phyloP scores from a whole-genome alignment of 2,888 invertebrate species.

The Cyclophora punctaria region DNA sequence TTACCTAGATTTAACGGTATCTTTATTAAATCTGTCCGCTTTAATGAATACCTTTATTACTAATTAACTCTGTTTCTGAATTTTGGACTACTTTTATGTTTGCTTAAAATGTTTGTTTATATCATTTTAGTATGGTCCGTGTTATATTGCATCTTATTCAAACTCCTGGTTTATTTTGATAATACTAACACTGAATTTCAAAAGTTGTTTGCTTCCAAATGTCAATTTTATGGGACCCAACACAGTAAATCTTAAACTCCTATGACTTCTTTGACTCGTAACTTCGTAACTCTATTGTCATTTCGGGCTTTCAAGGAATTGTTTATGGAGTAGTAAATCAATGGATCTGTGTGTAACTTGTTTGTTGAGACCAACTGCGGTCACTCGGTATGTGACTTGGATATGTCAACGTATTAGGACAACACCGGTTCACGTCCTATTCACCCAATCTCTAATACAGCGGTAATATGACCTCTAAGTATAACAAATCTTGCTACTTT shows the following conservation, averaged over 20 bases:
- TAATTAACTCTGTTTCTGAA: too few relatives aligned
- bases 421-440: constrained; percentile 36
- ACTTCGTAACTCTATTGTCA: constrained; percentile 7
- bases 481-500: constrained; percentile 12
- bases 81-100: too few relatives aligned
- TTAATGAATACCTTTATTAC: too few relatives aligned
- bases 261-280: too few relatives aligned
- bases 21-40: too few relatives aligned
- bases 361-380: constrained; percentile 17
- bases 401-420: constrained; percentile 31
- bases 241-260: constrained; percentile 3
- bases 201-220: too few relatives aligned
- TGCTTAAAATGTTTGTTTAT: too few relatives aligned
- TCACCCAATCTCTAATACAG: constrained; percentile 47
- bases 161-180: too few relatives aligned
- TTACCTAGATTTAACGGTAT: constrained; percentile 7
- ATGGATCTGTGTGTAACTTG: constrained; percentile 13
- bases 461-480: constrained; percentile 28
- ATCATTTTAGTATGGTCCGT: too few relatives aligned
- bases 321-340: constrained; percentile 38
- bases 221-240: too few relatives aligned
- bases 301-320: constrained; percentile 11
- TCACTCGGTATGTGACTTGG: constrained; percentile 18
- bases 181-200: too few relatives aligned
- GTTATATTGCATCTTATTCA: too few relatives aligned